Conservation (phyloP, 2,113 vertebrate species). For the Reinhardtius hippoglossoides region DNA sequence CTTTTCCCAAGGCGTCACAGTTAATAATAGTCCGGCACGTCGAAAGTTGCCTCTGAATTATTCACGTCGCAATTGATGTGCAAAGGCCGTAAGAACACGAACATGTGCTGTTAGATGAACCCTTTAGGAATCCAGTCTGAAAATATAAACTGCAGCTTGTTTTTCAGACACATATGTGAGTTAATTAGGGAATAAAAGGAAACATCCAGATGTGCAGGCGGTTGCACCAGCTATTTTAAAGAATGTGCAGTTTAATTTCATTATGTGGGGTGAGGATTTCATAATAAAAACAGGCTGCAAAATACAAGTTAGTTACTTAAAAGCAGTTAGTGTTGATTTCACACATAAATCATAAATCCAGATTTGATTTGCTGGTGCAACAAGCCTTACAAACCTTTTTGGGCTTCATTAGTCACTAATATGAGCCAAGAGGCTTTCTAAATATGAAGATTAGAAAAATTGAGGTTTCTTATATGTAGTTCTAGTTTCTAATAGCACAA, state of each 20-base stretch:
- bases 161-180: slow-evolving; percentile 2
- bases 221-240: slow-evolving; percentile 35
- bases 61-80: neutral
- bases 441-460: neutral
- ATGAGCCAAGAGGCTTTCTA: neutral
- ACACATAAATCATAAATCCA: neutral
- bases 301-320: neutral
- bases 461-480: neutral
- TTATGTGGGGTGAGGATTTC: neutral
- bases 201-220: slow-evolving; percentile 16
- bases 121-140: neutral
- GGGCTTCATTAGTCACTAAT: neutral
- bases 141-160: slow-evolving; percentile 1
- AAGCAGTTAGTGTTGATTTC: slow-evolving; percentile 5
- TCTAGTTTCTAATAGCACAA: slow-evolving; percentile 49
- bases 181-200: slow-evolving; percentile 6
- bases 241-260: neutral
- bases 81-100: slow-evolving; percentile 1
- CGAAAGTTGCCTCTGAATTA: too few relatives aligned
- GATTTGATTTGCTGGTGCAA: slow-evolving; percentile 41
- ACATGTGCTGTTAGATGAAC: neutral
- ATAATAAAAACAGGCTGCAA: neutral
- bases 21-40: neutral
- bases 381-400: slow-evolving; percentile 1
- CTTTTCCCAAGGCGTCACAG: neutral